Percentiles rank a stretch among this genome's conserved stretches.
These are phyloP conservation scores for Lepetodrilus schrolli DNA, from an alignment of 2,888 invertebrate genomes.

Conservation along the genomic window DNA sequence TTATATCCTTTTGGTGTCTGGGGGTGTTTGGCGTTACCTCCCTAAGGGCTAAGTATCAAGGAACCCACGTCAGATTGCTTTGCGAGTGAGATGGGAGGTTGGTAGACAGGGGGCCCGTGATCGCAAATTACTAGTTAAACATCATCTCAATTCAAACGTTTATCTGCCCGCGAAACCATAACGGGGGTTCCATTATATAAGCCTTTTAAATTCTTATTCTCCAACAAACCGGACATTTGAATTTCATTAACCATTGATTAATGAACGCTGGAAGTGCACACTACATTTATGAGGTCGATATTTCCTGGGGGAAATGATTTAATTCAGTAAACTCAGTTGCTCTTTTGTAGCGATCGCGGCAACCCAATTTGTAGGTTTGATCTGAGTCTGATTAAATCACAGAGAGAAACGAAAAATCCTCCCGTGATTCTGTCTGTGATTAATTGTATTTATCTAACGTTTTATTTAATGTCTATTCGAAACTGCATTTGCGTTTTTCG, in stretches of 20 bases:
- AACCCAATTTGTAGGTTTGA: too few relatives aligned
- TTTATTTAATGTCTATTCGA: too few relatives aligned
- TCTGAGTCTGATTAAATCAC: too few relatives aligned
- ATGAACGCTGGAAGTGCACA: background rate
- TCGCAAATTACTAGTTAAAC: background rate
- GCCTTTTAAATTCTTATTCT: constrained; percentile 1
- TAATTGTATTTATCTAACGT: too few relatives aligned
- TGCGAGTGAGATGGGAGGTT: background rate
- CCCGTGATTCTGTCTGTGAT: too few relatives aligned
- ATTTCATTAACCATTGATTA: constrained; percentile 19
- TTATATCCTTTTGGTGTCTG: background rate
- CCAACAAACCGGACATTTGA: background rate
- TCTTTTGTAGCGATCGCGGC: too few relatives aligned
- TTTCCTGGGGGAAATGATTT: background rate
- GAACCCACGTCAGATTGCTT: too few relatives aligned
- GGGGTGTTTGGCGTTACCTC: background rate
- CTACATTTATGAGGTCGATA: background rate
- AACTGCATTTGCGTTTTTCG: too few relatives aligned
- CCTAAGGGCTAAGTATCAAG: background rate
- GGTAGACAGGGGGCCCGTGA: background rate
- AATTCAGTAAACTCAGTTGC: constrained; percentile 3
- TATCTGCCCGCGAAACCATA: background rate
- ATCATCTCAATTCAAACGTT: background rate
- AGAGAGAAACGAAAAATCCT: too few relatives aligned
- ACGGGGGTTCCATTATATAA: background rate